These are phyloP conservation scores for Philereme transversata DNA, from an alignment of 2,888 invertebrate species.

Conservation along the genomic window DNA sequence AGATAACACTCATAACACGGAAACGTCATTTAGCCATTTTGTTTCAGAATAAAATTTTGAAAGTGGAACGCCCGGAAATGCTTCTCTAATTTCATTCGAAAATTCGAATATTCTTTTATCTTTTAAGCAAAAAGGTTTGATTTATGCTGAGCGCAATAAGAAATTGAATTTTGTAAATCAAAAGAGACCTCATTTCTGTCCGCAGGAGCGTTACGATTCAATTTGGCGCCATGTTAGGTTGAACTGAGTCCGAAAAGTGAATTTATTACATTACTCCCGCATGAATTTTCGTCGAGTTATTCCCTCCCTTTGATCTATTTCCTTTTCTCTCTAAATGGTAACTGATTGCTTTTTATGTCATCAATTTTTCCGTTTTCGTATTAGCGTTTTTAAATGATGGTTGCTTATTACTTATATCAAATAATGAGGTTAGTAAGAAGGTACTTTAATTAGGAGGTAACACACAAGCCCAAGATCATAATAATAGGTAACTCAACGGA, in stretches of 20 bases:
- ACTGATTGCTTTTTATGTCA: constrained; percentile 61
- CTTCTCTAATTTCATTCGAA: constrained; percentile 24
- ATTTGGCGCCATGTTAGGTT: constrained; percentile 61
- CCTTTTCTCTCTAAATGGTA: constrained; percentile 51
- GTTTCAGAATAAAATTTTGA: constrained; percentile 37
- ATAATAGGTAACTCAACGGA: too few species aligned
- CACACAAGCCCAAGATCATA: too few species aligned
- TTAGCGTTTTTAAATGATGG: constrained; percentile 29
- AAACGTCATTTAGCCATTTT: constrained; percentile 32
- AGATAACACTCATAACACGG: constrained; percentile 27
- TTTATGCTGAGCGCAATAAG: constrained; percentile 57
- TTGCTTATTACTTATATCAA: too few species aligned
- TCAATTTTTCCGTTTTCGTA: constrained; percentile 47
- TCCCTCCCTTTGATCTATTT: constrained; percentile 67
- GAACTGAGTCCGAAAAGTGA: constrained; percentile 59
- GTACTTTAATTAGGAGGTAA: too few species aligned
- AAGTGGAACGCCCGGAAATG: constrained; percentile 22
- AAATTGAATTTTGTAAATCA: constrained; percentile 69
- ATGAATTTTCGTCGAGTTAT: constrained; percentile 54
- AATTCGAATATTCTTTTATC: constrained; percentile 27
- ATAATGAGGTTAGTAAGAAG: too few species aligned
- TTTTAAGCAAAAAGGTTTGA: constrained; percentile 42
- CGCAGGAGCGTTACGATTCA: constrained; percentile 65
- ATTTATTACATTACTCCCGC: constrained; percentile 71
- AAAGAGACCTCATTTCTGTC: constrained; percentile 52